Base-by-base conservation (phyloP, 2,797 vertebrate genomes). In the Chelmon rostratus region DNA sequence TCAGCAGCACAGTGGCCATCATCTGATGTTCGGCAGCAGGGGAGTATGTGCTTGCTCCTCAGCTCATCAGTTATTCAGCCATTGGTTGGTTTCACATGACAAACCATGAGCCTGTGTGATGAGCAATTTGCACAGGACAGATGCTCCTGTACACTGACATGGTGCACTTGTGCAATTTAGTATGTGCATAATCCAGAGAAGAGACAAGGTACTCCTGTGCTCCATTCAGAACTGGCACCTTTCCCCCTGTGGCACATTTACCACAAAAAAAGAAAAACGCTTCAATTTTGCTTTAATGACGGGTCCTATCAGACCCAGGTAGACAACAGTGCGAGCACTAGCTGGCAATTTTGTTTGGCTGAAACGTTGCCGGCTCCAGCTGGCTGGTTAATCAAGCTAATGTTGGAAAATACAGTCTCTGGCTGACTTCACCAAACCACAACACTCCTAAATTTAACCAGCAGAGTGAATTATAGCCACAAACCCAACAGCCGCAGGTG, bases 11-110 rank as follows among this genome's bases (percentile, higher is more conserved):
- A n/a, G 16, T 56, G 19, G 23, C 73, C 74, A 33, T 1, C 50
- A 72, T 37, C 19, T 79, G 61, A 82, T 62, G 42, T 50, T 66
- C 42, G 57, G 69, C 65, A 38, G 42, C 37, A 19, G 33, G 16
- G 23, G 54, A 59, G 21, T 18, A 7, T 18, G 12, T 42, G 47
- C 53, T 71, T 54, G 56, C 35, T 68, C 56, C 46, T 8, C 28
- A 76, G 71, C 71, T 73, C 44, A 63, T 82, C 65, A 42, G 73
- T 25, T 18, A 79, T 63, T 66, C 59, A 44, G 57, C 78, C 76
- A 74, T 73, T 74, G 64, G 42, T 40, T 57, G 61, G 67, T 56
- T 69, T 78, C 64, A 33, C 58, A 58, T 73, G 53, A 73, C 52
- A 65, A 54, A 56, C 65, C 53, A 74, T 65, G 57, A 54, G 33